Base-by-base conservation (phyloP, 1,140 invertebrate species). In the Anoplolepis gracilipes region DNA sequence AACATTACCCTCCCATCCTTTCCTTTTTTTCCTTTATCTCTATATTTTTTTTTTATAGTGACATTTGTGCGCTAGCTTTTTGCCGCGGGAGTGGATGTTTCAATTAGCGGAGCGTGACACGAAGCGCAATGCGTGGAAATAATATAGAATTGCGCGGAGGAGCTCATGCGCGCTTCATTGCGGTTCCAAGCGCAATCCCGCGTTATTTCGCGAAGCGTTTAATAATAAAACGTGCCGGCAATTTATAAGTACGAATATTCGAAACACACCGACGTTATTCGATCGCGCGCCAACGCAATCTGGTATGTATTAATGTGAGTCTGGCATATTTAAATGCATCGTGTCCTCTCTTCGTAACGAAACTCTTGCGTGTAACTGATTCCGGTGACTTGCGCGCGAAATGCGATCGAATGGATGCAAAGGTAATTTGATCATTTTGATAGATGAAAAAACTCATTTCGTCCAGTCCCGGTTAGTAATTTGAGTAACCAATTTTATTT, bases 261-360 rank as follows among this genome's bases (percentile, higher is more conserved):
- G 76, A 39, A 28, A 69, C 36, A 39, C 49, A 30, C n/a, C 19
- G 39, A 25, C 22, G 28, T 69, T 69, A 79, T 39, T 22, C 16
- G n/a, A 28, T 69, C 16, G 77, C 64, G 77, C 64, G 25, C 78
- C 53, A 30, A 53, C 16, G 49, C n/a, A 13, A 64, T 33, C 16
- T n/a, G 25, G 4, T 42, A 28, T 57, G 16, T 42, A 57, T 49
- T 1, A n/a, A n/a, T 16, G 39, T 3, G 49, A 39, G 64, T 49
- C 59, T 42, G 10, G 11, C 39, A 13, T 82, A 30, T 82, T 82
- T 82, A 72, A 72, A 82, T 82, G 59, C 78, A 81, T 81, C 25
- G 36, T 19, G 16, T 19, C 36, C 36, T 57, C 19, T 19, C 42
- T 36, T 72, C 78, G 33, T 36, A 36, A 36, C 3, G 46, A 67